phyloP scores from a whole-genome alignment of 2,888 invertebrate genomes.

The Sinohyriopsis cumingii region DNA sequence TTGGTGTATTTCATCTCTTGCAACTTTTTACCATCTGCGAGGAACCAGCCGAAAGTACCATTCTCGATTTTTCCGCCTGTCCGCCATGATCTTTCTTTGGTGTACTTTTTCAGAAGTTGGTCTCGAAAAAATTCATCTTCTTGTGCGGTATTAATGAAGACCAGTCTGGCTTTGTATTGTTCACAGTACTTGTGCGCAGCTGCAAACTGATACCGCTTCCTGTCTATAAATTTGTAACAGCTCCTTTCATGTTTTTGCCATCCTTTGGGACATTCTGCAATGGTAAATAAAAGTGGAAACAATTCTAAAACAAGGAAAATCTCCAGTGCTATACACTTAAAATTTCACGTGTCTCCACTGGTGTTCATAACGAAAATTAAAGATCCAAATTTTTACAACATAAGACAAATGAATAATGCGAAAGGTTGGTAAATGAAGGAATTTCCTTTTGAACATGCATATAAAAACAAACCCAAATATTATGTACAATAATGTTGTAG shows the following conservation, averaged over 20 bases:
- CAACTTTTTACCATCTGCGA: slow-evolving; percentile 19
- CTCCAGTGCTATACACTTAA: too few species aligned
- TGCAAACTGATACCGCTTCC: slow-evolving; percentile 57
- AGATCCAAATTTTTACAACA: too few species aligned
- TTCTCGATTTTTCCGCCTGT: slow-evolving; percentile 50
- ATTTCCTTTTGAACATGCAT: too few species aligned
- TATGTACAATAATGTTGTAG: not conserved
- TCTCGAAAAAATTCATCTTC: slow-evolving; percentile 77
- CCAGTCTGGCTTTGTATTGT: slow-evolving; percentile 69
- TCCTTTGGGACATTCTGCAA: slow-evolving; percentile 71
- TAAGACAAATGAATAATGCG: too few species aligned
- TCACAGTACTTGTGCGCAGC: slow-evolving; percentile 69
- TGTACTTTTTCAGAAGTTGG: slow-evolving; percentile 45
- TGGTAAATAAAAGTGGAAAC: not conserved
- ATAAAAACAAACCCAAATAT: not conserved
- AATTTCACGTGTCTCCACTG: too few species aligned
- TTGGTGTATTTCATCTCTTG: slow-evolving; percentile 43
- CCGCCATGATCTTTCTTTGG: slow-evolving; percentile 47
- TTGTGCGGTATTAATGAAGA: slow-evolving; percentile 73
- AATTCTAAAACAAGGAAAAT: not conserved
- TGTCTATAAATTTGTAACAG: slow-evolving; percentile 74
- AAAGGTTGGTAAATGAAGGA: too few species aligned
- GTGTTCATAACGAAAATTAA: too few species aligned
- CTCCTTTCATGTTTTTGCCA: slow-evolving; percentile 74
- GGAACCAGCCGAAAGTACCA: slow-evolving; percentile 43